These are phyloP conservation scores for Microcebus griseorufus DNA, from an alignment of 2,113 vertebrate genomes.

Conservation along the genomic window DNA sequence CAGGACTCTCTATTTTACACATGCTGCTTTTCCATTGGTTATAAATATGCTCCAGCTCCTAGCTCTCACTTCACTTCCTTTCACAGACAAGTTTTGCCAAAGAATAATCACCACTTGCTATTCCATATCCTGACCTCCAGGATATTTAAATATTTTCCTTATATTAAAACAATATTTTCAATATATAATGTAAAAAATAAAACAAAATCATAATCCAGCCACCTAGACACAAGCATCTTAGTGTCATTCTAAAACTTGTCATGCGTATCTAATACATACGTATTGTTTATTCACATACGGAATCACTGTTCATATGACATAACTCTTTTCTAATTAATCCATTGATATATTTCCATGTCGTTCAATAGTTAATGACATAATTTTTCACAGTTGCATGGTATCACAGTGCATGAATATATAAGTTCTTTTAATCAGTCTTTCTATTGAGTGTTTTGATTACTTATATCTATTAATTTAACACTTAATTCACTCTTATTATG, in stretches of 20 bases:
- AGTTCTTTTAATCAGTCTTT: neutral
- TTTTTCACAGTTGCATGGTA: neutral
- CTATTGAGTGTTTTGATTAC: neutral
- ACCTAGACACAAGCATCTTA: neutral
- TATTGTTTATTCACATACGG: neutral
- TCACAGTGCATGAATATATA: neutral
- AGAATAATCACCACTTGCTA: neutral
- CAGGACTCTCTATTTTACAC: neutral
- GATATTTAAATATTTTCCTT: neutral
- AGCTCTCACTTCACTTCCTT: neutral
- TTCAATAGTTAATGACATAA: neutral
- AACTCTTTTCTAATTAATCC: conserved; percentile 10
- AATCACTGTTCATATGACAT: neutral
- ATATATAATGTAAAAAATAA: neutral
- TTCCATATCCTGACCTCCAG: neutral
- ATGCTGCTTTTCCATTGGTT: neutral
- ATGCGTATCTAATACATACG: neutral
- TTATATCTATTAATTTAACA: neutral
- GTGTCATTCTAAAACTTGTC: neutral
- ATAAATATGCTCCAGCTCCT: neutral
- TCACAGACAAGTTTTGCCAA: neutral
- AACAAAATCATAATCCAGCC: neutral
- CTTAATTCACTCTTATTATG: neutral
- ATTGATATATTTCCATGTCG: neutral
- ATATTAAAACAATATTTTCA: neutral